These are phyloP conservation scores for Drosophila incognita DNA, from an alignment of 2,888 invertebrate species.

Conservation along the genomic window DNA sequence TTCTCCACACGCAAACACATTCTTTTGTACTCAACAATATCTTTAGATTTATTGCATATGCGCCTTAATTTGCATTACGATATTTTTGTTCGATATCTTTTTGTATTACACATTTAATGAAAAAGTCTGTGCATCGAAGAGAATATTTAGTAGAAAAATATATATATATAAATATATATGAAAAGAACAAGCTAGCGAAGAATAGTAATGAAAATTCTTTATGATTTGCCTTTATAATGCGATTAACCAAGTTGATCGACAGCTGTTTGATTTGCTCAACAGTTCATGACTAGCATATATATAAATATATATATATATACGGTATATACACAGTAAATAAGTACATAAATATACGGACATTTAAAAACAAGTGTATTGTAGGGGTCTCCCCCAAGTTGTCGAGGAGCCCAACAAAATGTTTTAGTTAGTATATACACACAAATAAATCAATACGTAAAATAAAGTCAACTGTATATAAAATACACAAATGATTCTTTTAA, in stretches of 20 bases:
- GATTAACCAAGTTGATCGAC: conserved; percentile 79
- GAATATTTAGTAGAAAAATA: conserved; percentile 2
- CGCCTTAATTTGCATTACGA: conserved; percentile 60
- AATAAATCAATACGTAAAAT: conserved; percentile 67
- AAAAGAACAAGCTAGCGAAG: conserved; percentile 22
- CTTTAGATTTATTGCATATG: conserved; percentile 36
- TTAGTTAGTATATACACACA: conserved; percentile 58
- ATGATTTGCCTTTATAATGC: conserved; percentile 77
- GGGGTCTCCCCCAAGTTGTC: conserved; percentile 21
- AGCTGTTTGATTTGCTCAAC: conserved; percentile 78
- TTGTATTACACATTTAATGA: conserved; percentile 29
- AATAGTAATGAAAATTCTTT: conserved; percentile 54
- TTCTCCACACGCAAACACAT: conserved; percentile 15
- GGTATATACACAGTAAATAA: conserved; percentile 14
- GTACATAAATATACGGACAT: conserved; percentile 38
- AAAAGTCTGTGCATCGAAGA: conserved; percentile 63
- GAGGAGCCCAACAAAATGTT: conserved; percentile 44
- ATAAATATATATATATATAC: background rate
- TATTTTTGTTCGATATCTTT: conserved; percentile 57
- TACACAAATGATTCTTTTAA: background rate
- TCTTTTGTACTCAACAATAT: conserved; percentile 32
- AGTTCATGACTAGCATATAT: conserved; percentile 62
- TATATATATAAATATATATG: conserved; percentile 1
- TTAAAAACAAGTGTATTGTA: conserved; percentile 44
- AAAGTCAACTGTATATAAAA: conserved; percentile 78